These are phyloP conservation scores for Sminthopsis crassicaudata DNA, from an alignment of 2,113 vertebrate species.

Conservation along the genomic window DNA sequence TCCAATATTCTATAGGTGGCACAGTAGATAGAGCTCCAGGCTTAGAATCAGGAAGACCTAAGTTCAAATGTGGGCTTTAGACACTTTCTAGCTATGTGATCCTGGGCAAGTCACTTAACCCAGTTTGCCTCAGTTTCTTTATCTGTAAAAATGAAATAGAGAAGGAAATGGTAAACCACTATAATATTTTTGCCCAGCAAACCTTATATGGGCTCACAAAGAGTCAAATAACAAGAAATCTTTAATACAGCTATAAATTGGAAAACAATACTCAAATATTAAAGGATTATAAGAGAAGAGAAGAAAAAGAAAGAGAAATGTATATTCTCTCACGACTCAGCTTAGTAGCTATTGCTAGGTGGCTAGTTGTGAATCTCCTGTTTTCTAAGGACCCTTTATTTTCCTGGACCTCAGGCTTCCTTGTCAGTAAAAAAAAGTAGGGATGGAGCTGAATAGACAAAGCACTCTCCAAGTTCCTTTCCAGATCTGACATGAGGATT, in stretches of 20 bases:
- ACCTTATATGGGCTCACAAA: not conserved
- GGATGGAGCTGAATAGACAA: not conserved
- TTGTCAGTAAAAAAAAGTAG: not conserved
- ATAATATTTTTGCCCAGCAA: not conserved
- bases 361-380: not conserved
- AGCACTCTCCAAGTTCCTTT: not conserved
- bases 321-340: not conserved
- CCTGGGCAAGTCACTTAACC: not conserved
- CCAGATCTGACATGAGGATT: not conserved
- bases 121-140: not conserved
- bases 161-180: not conserved
- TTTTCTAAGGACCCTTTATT: not conserved
- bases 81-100: not conserved
- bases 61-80: not conserved
- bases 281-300: not conserved
- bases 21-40: not conserved
- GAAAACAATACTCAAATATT: not conserved
- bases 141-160: not conserved
- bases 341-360: not conserved
- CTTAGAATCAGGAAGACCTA: not conserved
- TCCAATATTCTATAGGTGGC: not conserved
- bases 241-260: not conserved
- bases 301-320: not conserved
- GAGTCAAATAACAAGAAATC: not conserved
- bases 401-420: not conserved